A percentile compares a stretch with the other conserved stretches of the same genome.
Evolutionary conservation across 35 echinoderm and acorn worm genomes (phyloP).

Genomic region (Hemicentrotus pulcherrimus): DNA sequence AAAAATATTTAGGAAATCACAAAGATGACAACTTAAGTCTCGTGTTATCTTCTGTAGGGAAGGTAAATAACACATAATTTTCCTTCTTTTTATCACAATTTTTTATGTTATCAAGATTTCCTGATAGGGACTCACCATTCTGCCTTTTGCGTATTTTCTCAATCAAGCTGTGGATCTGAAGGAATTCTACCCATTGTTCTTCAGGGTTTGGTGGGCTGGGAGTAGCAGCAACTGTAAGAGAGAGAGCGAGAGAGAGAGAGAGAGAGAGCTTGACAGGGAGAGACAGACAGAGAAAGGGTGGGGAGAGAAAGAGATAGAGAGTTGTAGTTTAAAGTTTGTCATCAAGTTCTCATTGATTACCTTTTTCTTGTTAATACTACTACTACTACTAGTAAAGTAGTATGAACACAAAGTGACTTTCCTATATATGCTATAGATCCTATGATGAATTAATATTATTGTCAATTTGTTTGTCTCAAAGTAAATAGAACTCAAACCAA

Average conservation of each 20-base stretch:
- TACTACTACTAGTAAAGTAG: too few relatives aligned
- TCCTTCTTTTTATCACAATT: not conserved
- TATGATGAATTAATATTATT: too few relatives aligned
- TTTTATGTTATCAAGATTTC: not conserved
- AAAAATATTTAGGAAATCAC: not conserved
- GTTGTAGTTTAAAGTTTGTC: too few relatives aligned
- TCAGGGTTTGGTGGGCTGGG: conserved; percentile 62
- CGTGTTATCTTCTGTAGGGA: too few relatives aligned
- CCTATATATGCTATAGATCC: too few relatives aligned
- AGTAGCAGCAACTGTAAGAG: conserved; percentile 65
- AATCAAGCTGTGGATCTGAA: conserved; percentile 70
- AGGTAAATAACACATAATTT: not conserved
- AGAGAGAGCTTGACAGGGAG: not conserved
- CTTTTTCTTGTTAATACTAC: too few relatives aligned
- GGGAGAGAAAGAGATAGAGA: too few relatives aligned
- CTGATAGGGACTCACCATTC: conserved; percentile 60
- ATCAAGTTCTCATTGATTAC: too few relatives aligned
- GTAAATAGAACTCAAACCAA: not conserved
- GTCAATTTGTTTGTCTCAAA: too few relatives aligned
- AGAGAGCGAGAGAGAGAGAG: not conserved
- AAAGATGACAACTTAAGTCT: not conserved
- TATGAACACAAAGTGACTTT: too few relatives aligned
- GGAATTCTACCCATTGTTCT: conserved; percentile 90
- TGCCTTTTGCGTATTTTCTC: conserved; percentile 84
- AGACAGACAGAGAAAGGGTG: not conserved